Evolutionary conservation across 2,797 vertebrate species (phyloP).

Genomic region (Halcyon smyrnensis): DNA sequence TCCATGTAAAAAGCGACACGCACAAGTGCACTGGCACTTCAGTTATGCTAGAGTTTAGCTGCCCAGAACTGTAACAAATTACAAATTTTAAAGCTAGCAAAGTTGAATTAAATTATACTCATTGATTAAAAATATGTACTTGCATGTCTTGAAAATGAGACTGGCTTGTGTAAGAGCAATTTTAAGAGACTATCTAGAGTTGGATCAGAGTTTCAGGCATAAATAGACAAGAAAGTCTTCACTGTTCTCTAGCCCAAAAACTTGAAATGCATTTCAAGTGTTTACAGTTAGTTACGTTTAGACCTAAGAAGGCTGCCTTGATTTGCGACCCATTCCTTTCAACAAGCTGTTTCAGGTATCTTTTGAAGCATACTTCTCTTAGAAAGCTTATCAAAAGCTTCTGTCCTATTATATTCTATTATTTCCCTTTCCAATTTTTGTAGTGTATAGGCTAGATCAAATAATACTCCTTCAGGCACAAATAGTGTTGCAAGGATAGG

Average conservation of each 20-base stretch:
- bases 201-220: background rate
- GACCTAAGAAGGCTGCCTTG: background rate
- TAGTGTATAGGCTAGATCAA: background rate
- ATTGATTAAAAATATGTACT: background rate
- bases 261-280: background rate
- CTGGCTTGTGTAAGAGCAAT: background rate
- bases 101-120: background rate
- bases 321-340: background rate
- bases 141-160: background rate
- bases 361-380: background rate
- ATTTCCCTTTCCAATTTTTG: background rate
- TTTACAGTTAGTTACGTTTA: background rate
- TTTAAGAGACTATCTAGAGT: background rate
- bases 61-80: background rate
- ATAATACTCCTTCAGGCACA: background rate
- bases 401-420: background rate
- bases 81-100: background rate
- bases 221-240: background rate
- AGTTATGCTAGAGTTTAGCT: background rate
- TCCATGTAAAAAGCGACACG: background rate
- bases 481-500: background rate
- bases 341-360: background rate
- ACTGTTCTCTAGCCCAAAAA: background rate
- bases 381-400: background rate
- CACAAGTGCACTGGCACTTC: background rate